phyloP scores from a whole-genome alignment of 2,888 invertebrate species.

The Pilophorus perplexus region DNA sequence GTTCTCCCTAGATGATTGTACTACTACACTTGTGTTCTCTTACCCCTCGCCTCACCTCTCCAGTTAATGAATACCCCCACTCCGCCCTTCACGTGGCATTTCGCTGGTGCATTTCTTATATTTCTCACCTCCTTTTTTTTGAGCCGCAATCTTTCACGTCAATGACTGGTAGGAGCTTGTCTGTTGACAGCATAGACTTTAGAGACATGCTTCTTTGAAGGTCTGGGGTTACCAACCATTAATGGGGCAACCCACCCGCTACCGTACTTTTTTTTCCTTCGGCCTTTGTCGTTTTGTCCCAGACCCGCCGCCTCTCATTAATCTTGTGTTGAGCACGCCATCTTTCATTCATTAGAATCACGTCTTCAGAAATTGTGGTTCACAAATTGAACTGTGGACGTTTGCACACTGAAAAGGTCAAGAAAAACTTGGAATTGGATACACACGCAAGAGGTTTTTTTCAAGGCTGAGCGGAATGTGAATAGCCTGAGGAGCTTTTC shows the following conservation, averaged over 20 bases:
- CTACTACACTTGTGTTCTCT: conserved; percentile 16
- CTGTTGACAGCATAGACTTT: no score
- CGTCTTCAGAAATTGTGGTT: no score
- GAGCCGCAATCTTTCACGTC: conserved; percentile 11
- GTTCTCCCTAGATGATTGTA: conserved; percentile 21
- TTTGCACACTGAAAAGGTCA: no score
- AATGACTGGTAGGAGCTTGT: no score
- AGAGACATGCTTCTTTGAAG: no score
- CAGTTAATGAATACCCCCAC: conserved; percentile 14
- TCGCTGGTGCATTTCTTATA: background rate
- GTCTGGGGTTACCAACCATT: no score
- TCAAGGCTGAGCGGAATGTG: no score
- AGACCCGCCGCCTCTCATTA: background rate
- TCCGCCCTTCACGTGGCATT: background rate
- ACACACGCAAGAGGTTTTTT: no score
- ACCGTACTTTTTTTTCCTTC: background rate
- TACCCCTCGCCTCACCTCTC: background rate
- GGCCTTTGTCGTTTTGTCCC: background rate
- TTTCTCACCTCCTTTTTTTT: background rate
- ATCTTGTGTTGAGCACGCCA: background rate
- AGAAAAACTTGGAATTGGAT: no score
- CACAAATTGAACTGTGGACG: no score
- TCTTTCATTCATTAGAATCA: background rate
- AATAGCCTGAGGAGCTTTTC: no score
- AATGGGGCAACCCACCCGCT: background rate